A percentile compares a stretch with the other conserved stretches of the same genome.
Conservation (phyloP, 2,888 invertebrate species). For the Anodontia alba region DNA sequence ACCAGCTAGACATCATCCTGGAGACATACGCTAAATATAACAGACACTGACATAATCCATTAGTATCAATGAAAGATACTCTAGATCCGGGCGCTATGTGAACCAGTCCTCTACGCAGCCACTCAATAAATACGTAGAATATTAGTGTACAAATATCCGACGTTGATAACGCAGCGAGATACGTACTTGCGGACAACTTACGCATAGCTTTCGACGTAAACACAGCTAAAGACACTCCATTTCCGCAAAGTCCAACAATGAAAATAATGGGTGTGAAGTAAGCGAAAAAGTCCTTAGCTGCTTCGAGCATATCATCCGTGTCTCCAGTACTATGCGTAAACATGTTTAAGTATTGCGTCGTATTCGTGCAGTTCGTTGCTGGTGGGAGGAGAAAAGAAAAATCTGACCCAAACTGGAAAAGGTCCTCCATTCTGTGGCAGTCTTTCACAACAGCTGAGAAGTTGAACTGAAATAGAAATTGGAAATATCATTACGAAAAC, state of each 20-base stretch:
- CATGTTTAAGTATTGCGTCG: background rate
- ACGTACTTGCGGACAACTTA: constrained; percentile 89
- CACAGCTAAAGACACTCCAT: constrained; percentile 90
- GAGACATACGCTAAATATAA: constrained; percentile 88
- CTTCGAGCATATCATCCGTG: constrained; percentile 25
- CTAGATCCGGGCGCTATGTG: constrained; percentile 42
- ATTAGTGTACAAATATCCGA: constrained; percentile 90
- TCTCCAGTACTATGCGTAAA: background rate
- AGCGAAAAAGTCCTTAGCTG: constrained; percentile 83
- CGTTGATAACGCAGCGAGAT: constrained; percentile 92
- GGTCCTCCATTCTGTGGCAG: background rate
- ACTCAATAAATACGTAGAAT: constrained; percentile 85
- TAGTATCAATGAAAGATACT: constrained; percentile 62
- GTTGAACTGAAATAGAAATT: constrained; percentile 12
- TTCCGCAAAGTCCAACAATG: constrained; percentile 91
- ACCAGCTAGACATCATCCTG: constrained; percentile 81
- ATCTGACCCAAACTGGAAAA: background rate
- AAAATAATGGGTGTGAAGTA: constrained; percentile 91
- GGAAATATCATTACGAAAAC: too few species aligned
- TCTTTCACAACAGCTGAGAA: background rate
- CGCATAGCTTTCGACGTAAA: constrained; percentile 91
- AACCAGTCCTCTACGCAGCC: constrained; percentile 77
- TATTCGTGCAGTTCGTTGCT: background rate
- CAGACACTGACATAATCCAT: constrained; percentile 87
- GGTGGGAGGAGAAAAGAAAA: background rate